A percentile compares a stretch with the other conserved stretches of the same genome.
These are phyloP conservation scores for Shargacucullia verbasci DNA, from an alignment of 2,888 invertebrate genomes.

Conservation along the genomic window DNA sequence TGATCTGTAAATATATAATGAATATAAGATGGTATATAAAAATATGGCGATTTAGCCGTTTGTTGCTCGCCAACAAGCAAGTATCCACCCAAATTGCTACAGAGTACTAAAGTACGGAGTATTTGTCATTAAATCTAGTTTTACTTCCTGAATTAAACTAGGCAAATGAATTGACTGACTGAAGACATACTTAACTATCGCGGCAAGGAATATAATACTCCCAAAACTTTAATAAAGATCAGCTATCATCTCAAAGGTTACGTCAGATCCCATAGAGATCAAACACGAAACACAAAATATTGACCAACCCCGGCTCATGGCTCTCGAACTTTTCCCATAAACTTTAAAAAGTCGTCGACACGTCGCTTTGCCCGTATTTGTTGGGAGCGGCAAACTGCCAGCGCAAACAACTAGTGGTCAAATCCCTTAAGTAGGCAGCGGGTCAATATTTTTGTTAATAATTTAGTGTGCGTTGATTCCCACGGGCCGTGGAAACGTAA, in stretches of 20 bases:
- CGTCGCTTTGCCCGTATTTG: slow-evolving; percentile 70
- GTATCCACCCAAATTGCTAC: too few species aligned
- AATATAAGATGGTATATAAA: too few species aligned
- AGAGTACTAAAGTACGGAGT: too few species aligned
- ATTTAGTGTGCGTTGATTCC: slow-evolving; percentile 84
- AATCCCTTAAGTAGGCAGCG: slow-evolving; percentile 88
- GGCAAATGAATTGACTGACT: too few species aligned
- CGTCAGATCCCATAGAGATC: slow-evolving; percentile 61
- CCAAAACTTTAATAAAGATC: slow-evolving; percentile 50
- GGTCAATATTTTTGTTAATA: slow-evolving; percentile 89
- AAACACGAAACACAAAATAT: slow-evolving; percentile 72
- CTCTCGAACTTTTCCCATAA: slow-evolving; percentile 83
- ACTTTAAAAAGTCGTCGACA: slow-evolving; percentile 80
- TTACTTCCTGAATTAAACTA: too few species aligned
- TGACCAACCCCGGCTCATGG: slow-evolving; percentile 68
- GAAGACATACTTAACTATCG: background rate
- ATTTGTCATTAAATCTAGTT: too few species aligned
- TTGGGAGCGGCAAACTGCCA: slow-evolving; percentile 84
- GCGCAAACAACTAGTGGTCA: slow-evolving; percentile 85
- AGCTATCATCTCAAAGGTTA: slow-evolving; percentile 56
- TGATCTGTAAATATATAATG: slow-evolving; percentile 2
- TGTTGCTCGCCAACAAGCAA: too few species aligned
- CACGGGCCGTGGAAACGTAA: slow-evolving; percentile 72
- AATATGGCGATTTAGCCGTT: too few species aligned
- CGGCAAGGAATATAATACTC: slow-evolving; percentile 16